Evolutionary conservation across 1,140 invertebrate species (phyloP).

Genomic region (Drosophila murphyi): DNA sequence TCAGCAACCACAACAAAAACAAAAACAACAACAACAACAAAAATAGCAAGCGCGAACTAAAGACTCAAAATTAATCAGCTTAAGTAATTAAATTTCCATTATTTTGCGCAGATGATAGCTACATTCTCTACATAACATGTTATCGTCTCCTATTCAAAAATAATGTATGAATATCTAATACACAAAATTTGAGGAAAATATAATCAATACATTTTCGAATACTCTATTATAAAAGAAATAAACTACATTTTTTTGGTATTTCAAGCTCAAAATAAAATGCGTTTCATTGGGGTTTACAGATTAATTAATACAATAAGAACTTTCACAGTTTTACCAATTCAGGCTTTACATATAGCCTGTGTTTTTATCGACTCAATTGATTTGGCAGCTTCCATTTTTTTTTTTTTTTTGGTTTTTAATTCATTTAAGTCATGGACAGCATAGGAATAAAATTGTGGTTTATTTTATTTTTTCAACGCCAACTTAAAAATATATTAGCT

Average conservation of each 20-base stretch:
- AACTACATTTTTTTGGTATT: conserved; percentile 71
- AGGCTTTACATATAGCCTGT: too few relatives aligned
- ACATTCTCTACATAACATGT: conserved; percentile 13
- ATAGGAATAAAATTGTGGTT: too few relatives aligned
- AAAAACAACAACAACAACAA: too few relatives aligned
- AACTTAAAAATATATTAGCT: too few relatives aligned
- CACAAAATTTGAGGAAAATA: conserved; percentile 25
- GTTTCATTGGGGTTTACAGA: background rate
- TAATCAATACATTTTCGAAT: conserved; percentile 56
- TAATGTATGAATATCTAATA: conserved; percentile 1
- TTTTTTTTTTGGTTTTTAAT: too few relatives aligned
- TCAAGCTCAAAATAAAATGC: conserved; percentile 51
- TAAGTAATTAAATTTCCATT: conserved; percentile 10
- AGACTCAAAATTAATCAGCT: conserved; percentile 3
- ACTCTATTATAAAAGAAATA: conserved; percentile 61
- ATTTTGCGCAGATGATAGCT: conserved; percentile 29
- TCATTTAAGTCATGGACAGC: too few relatives aligned
- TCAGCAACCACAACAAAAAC: too few relatives aligned
- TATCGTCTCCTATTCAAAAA: conserved; percentile 9
- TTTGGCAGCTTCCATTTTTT: too few relatives aligned
- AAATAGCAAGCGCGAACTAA: too few relatives aligned
- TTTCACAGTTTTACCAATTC: too few relatives aligned
- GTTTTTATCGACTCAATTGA: too few relatives aligned
- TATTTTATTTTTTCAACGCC: too few relatives aligned
- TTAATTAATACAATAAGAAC: background rate